Base-by-base conservation (phyloP, 1,140 invertebrate species). In the Gonatopus flavifemur region DNA sequence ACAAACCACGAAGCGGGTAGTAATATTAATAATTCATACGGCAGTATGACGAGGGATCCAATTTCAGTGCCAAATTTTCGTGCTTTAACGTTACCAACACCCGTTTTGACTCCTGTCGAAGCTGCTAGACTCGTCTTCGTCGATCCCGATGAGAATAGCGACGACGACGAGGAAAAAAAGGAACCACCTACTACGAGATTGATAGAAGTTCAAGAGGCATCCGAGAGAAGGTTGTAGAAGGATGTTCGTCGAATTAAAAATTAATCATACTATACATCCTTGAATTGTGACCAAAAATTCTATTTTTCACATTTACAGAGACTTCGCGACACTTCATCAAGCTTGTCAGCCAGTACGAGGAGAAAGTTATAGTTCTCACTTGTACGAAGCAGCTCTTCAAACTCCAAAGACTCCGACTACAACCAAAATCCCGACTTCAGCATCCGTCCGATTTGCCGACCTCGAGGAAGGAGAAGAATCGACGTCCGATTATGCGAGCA, bases 41-140 rank as follows among this genome's bases (percentile, higher is more conserved):
- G 35, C 42, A 74, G 81, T 28, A 82, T 87, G 69, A 82, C 86
- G 1, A 76, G 87, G 35, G 87, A 89, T 59, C 86, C 86, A 1
- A 83, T 88, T 33, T 90, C 88, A 2, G 88, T 90, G 53, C 88
- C 88, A 57, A 89, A 89, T 72, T 88, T 89, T 62, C 83, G 83
- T 12, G 79, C 83, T 40, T 74, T 86, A 46, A 81, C 81, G 1
- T 70, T 85, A 12, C 82, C 84, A n/a, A 85, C 84, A 0, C 83
- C 84, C 10, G 83, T 84, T 7, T 70, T 88, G 28, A 86, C 86
- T 1, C 86, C 86, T 1, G 80, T 86, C 3, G 86, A 88, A 67
- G 85, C 85, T 0, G 80, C 86, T 0, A 81, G 84, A 55, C 74
- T 88, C 1, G 88, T 88, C 1, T 88, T 87, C 60, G 76, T 89